Evolutionary conservation across 2,888 invertebrate species (phyloP), one percentile per base, ranked within the genome.

Genomic region (Maniola hyperantus): DNA sequence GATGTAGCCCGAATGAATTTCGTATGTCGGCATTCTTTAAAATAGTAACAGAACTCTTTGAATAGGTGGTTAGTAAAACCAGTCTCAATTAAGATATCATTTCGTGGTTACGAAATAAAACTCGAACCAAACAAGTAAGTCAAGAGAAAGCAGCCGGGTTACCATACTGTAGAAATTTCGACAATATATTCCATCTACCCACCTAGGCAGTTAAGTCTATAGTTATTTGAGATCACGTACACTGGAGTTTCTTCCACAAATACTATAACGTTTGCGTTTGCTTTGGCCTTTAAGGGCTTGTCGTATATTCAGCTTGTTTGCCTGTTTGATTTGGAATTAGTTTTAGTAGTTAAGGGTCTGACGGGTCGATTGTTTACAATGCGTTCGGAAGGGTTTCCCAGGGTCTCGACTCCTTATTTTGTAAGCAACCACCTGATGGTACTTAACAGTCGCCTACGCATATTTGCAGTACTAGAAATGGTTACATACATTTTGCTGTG

Each of bases 241-340:
- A 64, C 67, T 65, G 67, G 63, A 73, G 79, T 75, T 74, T 74
- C 77, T 75, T 75, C 59, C 70, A 72, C 77, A 85, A 87, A 87
- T 79, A 87, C 65, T 71, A 74, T 72, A 72, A 70, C 65, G 76
- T 81, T 85, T 86, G 87, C 84, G 85, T 81, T 84, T 81, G 48
- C 55, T 68, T 55, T 81, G 79, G 81, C 82, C 83, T 80, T 81
- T 79, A 82, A 87, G 83, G 77, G 83, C 80, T 73, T 83, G 84
- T 82, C 79, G 77, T 78, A 79, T 78, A 71, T 72, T 74, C 75
- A 77, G 77, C 75, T 71, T 81, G 80, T 84, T 83, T 84, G 78
- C 74, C 74, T 78, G 76, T 65, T 67, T 65, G 60, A 60, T 26
- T 64, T 65, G 26, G 67, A 66, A 69, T 67, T 70, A 69, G 64